A percentile compares a stretch with the other conserved stretches of the same genome.
phyloP scores from a whole-genome alignment of 2,113 vertebrate genomes.

The Stomatorhinus ivindoensis region DNA sequence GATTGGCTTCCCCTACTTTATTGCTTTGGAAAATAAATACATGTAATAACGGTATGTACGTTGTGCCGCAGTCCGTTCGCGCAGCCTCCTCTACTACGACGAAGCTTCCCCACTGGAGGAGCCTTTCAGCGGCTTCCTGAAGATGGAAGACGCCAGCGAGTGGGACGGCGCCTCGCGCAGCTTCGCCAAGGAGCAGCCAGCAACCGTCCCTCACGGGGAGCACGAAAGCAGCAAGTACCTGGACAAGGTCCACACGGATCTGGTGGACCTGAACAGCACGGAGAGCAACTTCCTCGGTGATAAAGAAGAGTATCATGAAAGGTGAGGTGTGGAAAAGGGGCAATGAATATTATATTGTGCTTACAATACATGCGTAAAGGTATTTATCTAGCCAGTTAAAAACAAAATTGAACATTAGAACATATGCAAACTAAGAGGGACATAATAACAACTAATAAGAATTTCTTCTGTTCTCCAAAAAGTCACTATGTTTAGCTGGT shows the following conservation, averaged over 20 bases:
- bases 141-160: constrained; percentile 65
- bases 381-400: background rate
- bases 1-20: background rate
- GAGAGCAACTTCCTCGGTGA: constrained; percentile 47
- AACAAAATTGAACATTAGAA: background rate
- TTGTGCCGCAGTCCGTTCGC: constrained; percentile 77
- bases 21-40: background rate
- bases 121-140: constrained; percentile 58
- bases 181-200: constrained; percentile 48
- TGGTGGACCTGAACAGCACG: constrained; percentile 47
- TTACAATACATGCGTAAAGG: background rate
- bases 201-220: constrained; percentile 43
- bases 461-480: background rate
- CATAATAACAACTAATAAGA: background rate
- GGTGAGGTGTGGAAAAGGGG: constrained; percentile 33
- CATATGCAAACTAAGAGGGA: background rate
- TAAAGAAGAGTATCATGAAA: constrained; percentile 42
- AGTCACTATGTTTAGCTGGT: background rate
- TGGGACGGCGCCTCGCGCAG: constrained; percentile 60
- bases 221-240: constrained; percentile 70
- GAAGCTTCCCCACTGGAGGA: constrained; percentile 78
- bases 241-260: constrained; percentile 56
- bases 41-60: background rate
- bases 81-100: constrained; percentile 91
- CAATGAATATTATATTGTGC: background rate